These are phyloP conservation scores for Liodrosophila aerea DNA, from an alignment of 2,888 invertebrate species.

Conservation along the genomic window DNA sequence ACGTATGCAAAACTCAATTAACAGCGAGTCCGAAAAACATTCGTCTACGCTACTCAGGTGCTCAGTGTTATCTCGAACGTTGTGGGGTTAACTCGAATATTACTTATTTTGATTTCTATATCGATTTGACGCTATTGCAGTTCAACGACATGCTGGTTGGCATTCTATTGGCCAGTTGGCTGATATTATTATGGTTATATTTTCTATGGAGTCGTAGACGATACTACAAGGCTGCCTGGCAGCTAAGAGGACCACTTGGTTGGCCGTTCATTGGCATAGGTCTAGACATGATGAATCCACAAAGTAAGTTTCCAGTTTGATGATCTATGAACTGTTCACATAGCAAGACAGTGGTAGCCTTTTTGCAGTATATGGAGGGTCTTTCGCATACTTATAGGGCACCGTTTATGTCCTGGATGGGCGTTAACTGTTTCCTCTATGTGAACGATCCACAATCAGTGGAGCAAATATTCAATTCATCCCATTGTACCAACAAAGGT, in stretches of 20 bases:
- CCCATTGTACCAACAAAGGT: slow-evolving; percentile 80
- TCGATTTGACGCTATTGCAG: slow-evolving; percentile 15
- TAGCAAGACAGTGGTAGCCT: too few relatives aligned
- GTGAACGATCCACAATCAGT: slow-evolving; percentile 79
- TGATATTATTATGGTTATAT: slow-evolving; percentile 62
- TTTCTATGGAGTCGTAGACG: slow-evolving; percentile 78
- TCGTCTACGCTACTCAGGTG: not conserved
- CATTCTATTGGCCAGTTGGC: slow-evolving; percentile 53
- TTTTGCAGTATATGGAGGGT: slow-evolving; percentile 23
- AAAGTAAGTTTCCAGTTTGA: slow-evolving; percentile 75
- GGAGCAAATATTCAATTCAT: slow-evolving; percentile 79
- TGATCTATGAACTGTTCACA: too few relatives aligned
- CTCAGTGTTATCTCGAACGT: slow-evolving; percentile 51
- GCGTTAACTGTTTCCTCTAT: slow-evolving; percentile 79
- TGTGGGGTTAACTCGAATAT: slow-evolving; percentile 19
- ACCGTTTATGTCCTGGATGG: slow-evolving; percentile 81
- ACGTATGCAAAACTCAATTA: slow-evolving; percentile 64
- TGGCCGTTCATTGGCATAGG: slow-evolving; percentile 79
- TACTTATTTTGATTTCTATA: slow-evolving; percentile 8
- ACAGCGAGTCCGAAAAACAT: not conserved
- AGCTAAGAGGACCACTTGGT: slow-evolving; percentile 78
- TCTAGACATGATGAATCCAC: slow-evolving; percentile 79
- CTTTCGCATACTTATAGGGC: slow-evolving; percentile 60
- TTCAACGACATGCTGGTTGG: slow-evolving; percentile 68
- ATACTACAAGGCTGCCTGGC: slow-evolving; percentile 74